Evolutionary conservation across 2,113 vertebrate species (phyloP).

Genomic region (Tympanuchus pallidicinctus): DNA sequence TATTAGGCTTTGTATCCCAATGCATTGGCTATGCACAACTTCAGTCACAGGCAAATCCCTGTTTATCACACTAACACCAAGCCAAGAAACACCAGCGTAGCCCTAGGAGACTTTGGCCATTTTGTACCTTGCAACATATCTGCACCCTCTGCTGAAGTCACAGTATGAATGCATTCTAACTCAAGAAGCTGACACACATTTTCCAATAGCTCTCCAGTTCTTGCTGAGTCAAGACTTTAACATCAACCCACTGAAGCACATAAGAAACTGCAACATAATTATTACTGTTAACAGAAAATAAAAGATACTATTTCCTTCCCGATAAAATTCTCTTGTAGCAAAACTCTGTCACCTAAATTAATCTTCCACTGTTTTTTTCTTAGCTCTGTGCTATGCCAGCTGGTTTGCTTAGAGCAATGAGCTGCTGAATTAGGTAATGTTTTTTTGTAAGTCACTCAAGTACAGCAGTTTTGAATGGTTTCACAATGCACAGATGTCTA

Average conservation of each 20-base stretch:
- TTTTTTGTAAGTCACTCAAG: constrained; percentile 68
- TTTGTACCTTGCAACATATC: neutral
- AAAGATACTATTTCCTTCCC: neutral
- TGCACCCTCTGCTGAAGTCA: neutral
- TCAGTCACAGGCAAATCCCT: neutral
- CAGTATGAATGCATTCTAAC: rapidly evolving
- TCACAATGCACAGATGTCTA: constrained; percentile 54
- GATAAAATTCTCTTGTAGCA: constrained; percentile 3
- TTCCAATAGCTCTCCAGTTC: neutral
- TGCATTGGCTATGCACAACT: rapidly evolving
- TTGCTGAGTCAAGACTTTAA: neutral
- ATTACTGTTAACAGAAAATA: constrained; percentile 8
- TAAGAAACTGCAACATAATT: neutral
- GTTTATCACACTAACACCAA: neutral
- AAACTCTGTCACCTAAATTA: constrained; percentile 41
- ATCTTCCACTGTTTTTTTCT: neutral
- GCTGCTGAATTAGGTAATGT: constrained; percentile 69
- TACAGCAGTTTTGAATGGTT: constrained; percentile 54
- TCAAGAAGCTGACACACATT: neutral
- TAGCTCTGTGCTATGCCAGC: constrained; percentile 52
- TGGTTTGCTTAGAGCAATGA: constrained; percentile 67
- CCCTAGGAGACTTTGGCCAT: neutral
- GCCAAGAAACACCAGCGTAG: neutral
- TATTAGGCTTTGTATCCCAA: neutral
- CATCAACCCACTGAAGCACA: neutral